Evolutionary conservation across 2,113 vertebrate genomes (phyloP).

Genomic region (Rhinopomastus cyanomelas): DNA sequence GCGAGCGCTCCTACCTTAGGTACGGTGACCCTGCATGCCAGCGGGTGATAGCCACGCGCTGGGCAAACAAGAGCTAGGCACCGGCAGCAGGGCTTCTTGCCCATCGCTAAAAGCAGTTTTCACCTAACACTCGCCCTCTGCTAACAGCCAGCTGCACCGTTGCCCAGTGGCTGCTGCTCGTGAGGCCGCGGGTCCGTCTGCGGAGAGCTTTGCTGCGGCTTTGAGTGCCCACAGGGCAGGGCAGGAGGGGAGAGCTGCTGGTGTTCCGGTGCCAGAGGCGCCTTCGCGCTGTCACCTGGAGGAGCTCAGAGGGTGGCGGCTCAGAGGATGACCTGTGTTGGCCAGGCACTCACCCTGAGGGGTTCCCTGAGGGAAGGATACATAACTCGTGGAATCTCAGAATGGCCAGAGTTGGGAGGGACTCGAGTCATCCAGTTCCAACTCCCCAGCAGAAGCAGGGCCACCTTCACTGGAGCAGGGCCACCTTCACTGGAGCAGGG

Average conservation of each 20-base stretch:
- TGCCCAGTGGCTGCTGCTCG: conserved; percentile 49
- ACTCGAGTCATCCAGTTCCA: too few species aligned
- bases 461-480: too few species aligned
- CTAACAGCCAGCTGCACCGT: conserved; percentile 32
- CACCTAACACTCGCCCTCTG: conserved; percentile 2
- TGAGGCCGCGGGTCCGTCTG: conserved; percentile 5
- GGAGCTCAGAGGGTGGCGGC: background rate
- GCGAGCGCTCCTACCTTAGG: conserved; percentile 93
- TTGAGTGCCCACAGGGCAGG: background rate
- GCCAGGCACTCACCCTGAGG: background rate
- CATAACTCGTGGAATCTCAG: too few species aligned
- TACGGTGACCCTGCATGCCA: conserved; percentile 83
- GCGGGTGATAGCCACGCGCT: conserved; percentile 21
- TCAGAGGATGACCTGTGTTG: background rate
- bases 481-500: too few species aligned
- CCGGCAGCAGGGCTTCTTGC: background rate
- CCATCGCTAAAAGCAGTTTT: background rate
- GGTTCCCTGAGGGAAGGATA: background rate
- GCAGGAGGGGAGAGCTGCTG: background rate
- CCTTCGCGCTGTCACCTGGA: background rate
- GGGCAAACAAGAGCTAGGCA: background rate
- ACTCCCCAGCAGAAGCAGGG: too few species aligned
- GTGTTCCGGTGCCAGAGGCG: background rate
- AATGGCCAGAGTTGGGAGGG: too few species aligned
- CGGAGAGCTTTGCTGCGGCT: background rate